These are phyloP conservation scores for Paradisaea rubra DNA, from an alignment of 2,113 vertebrate species.

Conservation along the genomic window DNA sequence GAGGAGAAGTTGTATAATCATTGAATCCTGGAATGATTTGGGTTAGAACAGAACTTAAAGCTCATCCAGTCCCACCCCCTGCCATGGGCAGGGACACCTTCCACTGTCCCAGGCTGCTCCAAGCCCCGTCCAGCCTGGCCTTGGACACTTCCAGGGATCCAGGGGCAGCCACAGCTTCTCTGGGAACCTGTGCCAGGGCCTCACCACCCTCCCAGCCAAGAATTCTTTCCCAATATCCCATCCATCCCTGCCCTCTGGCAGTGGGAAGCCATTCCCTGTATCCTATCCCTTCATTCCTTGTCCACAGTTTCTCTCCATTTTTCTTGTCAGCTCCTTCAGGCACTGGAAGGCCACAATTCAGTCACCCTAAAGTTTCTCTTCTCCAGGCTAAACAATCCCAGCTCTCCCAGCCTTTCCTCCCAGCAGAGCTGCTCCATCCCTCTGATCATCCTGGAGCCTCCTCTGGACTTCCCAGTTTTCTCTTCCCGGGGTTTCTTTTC, in stretches of 20 bases:
- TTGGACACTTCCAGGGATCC: background rate
- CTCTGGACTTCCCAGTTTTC: background rate
- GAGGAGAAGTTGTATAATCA: background rate
- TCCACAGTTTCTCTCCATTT: background rate
- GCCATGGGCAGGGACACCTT: background rate
- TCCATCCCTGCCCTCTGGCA: background rate
- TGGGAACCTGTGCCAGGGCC: background rate
- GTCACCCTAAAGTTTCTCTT: background rate
- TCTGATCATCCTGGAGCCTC: background rate
- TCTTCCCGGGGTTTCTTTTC: background rate
- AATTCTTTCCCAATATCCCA: background rate
- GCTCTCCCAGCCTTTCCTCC: accelerated
- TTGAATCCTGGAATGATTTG: background rate
- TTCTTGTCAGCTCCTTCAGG: background rate
- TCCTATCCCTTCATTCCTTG: background rate
- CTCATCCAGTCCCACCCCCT: background rate
- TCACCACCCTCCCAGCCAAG: accelerated
- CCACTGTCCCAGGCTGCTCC: accelerated
- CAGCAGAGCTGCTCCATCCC: background rate
- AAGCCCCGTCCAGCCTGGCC: accelerated
- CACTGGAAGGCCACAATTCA: accelerated
- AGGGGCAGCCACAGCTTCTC: background rate
- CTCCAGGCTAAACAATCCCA: background rate
- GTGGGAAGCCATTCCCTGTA: background rate
- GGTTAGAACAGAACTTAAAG: background rate